A percentile compares a stretch with the other conserved stretches of the same genome.
Conservation (phyloP, 2,888 invertebrate genomes). For the Zootermopsis nevadensis region DNA sequence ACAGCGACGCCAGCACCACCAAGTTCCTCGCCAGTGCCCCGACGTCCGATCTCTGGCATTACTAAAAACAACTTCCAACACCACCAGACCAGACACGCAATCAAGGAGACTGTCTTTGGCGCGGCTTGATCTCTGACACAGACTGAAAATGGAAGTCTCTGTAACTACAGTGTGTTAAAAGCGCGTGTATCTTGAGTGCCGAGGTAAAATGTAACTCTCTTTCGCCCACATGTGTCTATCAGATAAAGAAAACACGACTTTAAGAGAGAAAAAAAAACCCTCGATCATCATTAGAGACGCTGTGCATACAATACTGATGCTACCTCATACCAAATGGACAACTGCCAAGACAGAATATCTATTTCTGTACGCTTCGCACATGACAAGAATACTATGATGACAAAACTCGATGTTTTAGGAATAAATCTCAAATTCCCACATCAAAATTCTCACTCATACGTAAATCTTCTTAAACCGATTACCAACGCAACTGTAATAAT, state of each 20-base stretch:
- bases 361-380: background rate
- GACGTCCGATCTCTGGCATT: slow-evolving; percentile 17
- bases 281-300: background rate
- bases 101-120: background rate
- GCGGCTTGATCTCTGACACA: background rate
- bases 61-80: slow-evolving; percentile 1
- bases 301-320: background rate
- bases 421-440: background rate
- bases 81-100: background rate
- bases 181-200: too few relatives aligned
- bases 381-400: slow-evolving; percentile 15
- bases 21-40: background rate
- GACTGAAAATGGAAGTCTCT: background rate
- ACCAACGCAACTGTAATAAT: too few relatives aligned
- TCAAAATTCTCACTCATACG: too few relatives aligned
- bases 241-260: too few relatives aligned
- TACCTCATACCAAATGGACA: background rate
- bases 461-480: too few relatives aligned
- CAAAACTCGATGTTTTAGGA: background rate
- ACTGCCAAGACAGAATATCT: slow-evolving; percentile 10
- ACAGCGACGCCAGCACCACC: slow-evolving; percentile 68
- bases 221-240: too few relatives aligned
- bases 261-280: too few relatives aligned
- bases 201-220: too few relatives aligned
- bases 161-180: background rate